phyloP scores from a whole-genome alignment of 1,140 invertebrate genomes.

The Batillaria attramentaria region DNA sequence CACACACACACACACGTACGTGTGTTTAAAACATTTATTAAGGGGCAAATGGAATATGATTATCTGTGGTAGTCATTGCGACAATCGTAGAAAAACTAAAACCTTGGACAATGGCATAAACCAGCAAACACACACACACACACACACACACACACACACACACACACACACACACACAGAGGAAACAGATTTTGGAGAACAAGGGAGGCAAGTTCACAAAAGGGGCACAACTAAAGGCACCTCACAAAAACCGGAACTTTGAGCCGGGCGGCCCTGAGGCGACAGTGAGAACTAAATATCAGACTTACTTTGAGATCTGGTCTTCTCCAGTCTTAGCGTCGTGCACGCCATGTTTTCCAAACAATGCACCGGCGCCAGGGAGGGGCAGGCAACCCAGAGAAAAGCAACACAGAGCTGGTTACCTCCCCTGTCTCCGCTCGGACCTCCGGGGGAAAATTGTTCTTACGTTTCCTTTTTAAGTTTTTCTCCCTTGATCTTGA shows the following conservation, averaged over 20 bases:
- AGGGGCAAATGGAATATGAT: no score
- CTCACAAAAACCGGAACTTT: neutral
- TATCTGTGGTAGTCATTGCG: no score
- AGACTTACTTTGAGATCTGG: slow-evolving; percentile 29
- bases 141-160: slow-evolving; percentile 16
- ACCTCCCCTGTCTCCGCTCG: slow-evolving; percentile 1
- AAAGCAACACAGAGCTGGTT: slow-evolving; percentile 13
- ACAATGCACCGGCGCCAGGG: slow-evolving; percentile 25
- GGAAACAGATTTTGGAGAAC: neutral
- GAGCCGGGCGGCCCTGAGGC: neutral
- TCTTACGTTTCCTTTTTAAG: neutral
- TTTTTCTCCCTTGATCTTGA: slow-evolving; percentile 1
- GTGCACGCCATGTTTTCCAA: slow-evolving; percentile 27
- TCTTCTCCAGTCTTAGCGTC: neutral
- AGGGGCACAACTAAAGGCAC: neutral
- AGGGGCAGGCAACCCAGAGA: slow-evolving; percentile 24
- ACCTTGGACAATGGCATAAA: neutral
- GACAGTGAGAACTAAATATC: slow-evolving; percentile 4
- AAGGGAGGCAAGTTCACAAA: neutral
- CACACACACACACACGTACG: slow-evolving; percentile 8
- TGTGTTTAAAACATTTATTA: no score
- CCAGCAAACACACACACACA: slow-evolving; percentile 1
- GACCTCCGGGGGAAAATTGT: neutral
- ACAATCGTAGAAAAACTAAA: no score
- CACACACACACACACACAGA: neutral